Evolutionary conservation across 1,140 invertebrate species (phyloP).

Genomic region (Rhizoglyphus robini): DNA sequence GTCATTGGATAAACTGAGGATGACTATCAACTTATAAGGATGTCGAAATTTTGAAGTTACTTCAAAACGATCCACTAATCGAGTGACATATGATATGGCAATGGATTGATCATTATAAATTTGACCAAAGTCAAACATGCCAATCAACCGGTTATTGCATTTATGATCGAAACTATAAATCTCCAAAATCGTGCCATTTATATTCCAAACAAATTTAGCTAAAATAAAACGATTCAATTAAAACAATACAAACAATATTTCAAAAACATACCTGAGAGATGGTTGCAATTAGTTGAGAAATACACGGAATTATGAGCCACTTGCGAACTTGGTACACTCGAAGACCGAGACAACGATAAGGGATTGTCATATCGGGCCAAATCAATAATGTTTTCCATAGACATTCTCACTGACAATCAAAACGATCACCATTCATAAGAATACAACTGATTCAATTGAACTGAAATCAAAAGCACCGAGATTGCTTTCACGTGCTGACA

Average conservation of each 20-base stretch:
- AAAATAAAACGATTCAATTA: neutral
- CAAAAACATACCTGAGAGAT: constrained; percentile 11
- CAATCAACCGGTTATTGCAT: neutral
- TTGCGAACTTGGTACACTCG: neutral
- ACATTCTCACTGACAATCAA: neutral
- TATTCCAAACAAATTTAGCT: constrained; percentile 15
- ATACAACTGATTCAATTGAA: too few species aligned
- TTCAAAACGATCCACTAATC: constrained; percentile 12
- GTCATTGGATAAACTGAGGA: neutral
- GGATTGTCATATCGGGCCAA: neutral
- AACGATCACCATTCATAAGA: too few species aligned
- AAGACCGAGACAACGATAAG: neutral
- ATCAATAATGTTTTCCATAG: neutral
- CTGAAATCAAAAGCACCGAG: too few species aligned
- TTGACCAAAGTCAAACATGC: constrained; percentile 8
- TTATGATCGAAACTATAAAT: neutral
- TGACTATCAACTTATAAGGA: constrained; percentile 7
- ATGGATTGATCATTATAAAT: constrained; percentile 15
- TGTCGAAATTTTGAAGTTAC: neutral
- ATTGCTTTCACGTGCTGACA: too few species aligned
- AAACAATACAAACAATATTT: neutral
- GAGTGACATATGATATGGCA: neutral
- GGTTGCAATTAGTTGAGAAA: neutral
- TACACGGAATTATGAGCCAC: neutral
- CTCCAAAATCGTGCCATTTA: constrained; percentile 10